Percentiles rank a stretch among this genome's conserved stretches.
Evolutionary conservation across 2,888 invertebrate species (phyloP).

Genomic region (Lepidochrysops patricia): DNA sequence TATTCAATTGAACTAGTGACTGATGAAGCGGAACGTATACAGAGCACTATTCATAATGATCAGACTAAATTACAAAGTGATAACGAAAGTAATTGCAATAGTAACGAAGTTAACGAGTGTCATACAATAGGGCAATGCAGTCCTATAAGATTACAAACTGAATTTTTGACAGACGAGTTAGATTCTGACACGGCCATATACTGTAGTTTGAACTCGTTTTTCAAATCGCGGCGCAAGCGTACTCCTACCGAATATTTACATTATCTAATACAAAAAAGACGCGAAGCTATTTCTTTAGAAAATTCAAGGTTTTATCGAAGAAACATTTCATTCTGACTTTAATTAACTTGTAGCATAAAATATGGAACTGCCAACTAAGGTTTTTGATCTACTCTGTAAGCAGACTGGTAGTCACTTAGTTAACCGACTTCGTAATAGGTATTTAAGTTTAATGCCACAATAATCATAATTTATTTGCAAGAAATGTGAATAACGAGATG

Average conservation of each 20-base stretch:
- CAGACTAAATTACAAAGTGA: neutral
- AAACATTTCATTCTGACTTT: conserved; percentile 10
- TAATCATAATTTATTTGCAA: too few relatives aligned
- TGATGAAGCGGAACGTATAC: neutral
- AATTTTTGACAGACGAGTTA: neutral
- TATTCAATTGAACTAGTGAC: neutral
- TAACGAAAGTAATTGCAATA: neutral
- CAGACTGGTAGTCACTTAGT: too few relatives aligned
- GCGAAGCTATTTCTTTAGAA: conserved; percentile 64
- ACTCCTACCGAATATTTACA: conserved; percentile 74
- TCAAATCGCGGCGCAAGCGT: conserved; percentile 15
- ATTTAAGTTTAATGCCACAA: too few relatives aligned
- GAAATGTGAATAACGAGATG: too few relatives aligned
- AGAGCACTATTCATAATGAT: neutral
- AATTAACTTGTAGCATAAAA: too few relatives aligned
- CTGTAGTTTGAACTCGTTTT: neutral
- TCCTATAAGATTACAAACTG: neutral
- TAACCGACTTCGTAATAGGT: too few relatives aligned
- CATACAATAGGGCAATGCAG: neutral
- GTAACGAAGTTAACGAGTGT: neutral
- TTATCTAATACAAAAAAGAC: conserved; percentile 72
- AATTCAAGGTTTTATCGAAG: neutral
- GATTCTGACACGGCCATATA: neutral
- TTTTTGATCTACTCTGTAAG: too few relatives aligned
- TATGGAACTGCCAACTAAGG: too few relatives aligned